These are phyloP conservation scores for Syrmaticus mikado DNA, from an alignment of 2,113 vertebrate species.

Conservation along the genomic window DNA sequence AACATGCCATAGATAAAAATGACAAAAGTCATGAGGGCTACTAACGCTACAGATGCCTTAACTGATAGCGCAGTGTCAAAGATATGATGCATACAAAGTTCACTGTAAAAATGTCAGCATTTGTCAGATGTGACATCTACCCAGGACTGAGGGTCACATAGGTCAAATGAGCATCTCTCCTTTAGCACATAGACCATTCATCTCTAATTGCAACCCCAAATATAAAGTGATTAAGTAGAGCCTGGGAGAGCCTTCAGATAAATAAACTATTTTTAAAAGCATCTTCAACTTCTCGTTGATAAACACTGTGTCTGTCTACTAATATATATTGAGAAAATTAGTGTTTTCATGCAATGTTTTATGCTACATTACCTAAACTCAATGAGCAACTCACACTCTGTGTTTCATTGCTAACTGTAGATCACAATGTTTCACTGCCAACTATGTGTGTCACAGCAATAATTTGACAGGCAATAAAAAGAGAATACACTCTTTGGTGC, in stretches of 20 bases:
- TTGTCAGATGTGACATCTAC: background rate
- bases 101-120: background rate
- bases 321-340: slow-evolving; percentile 84
- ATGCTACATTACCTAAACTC: slow-evolving; percentile 87
- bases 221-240: background rate
- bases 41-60: background rate
- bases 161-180: background rate
- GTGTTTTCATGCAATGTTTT: slow-evolving; percentile 83
- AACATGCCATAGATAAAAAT: background rate
- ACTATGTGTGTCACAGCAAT: slow-evolving; percentile 70
- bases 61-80: background rate
- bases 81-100: background rate
- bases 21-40: background rate
- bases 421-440: slow-evolving; percentile 74
- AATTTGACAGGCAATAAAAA: slow-evolving; percentile 81
- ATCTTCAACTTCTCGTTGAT: slow-evolving; percentile 70
- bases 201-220: background rate
- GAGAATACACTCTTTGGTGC: slow-evolving; percentile 69
- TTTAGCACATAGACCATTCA: background rate
- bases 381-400: slow-evolving; percentile 72
- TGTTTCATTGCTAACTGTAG: slow-evolving; percentile 53
- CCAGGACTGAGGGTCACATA: background rate
- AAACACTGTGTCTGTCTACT: slow-evolving; percentile 77
- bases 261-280: slow-evolving; percentile 77
- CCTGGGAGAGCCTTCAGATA: slow-evolving; percentile 53